Conservation (phyloP, 1,140 invertebrate species). For the Zaprionus lachaisei region DNA sequence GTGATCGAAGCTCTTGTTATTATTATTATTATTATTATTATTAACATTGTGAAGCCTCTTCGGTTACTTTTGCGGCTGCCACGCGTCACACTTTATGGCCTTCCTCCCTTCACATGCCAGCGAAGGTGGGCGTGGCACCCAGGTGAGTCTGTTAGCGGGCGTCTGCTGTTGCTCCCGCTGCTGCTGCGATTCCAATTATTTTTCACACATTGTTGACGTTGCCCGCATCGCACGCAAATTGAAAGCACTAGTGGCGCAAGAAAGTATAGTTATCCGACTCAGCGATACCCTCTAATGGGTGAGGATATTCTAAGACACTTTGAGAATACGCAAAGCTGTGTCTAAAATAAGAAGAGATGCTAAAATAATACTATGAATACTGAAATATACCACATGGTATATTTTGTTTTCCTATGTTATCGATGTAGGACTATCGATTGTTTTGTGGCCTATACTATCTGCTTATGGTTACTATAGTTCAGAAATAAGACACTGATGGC, state of each 20-base stretch:
- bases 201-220: slow-evolving; percentile 69
- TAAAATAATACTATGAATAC: not conserved
- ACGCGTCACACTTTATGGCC: slow-evolving; percentile 18
- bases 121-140: not conserved
- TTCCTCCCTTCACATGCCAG: not conserved
- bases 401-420: too few species aligned
- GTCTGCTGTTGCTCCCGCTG: slow-evolving; percentile 24
- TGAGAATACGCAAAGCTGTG: not conserved
- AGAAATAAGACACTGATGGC: too few species aligned
- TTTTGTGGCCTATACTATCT: too few species aligned
- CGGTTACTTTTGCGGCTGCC: slow-evolving; percentile 4
- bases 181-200: slow-evolving; percentile 72
- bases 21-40: slow-evolving; percentile 12
- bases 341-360: too few species aligned
- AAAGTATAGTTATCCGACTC: not conserved
- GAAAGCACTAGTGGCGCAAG: slow-evolving; percentile 43
- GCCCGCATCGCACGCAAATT: slow-evolving; percentile 51
- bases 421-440: too few species aligned
- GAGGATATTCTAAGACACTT: not conserved
- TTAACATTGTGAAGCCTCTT: slow-evolving; percentile 9
- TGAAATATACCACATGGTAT: not conserved
- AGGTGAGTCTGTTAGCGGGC: not conserved
- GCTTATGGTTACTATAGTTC: too few species aligned
- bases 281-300: not conserved
- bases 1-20: slow-evolving; percentile 5